Conservation (phyloP, 2,888 invertebrate species). For the Seladonia tumulorum region DNA sequence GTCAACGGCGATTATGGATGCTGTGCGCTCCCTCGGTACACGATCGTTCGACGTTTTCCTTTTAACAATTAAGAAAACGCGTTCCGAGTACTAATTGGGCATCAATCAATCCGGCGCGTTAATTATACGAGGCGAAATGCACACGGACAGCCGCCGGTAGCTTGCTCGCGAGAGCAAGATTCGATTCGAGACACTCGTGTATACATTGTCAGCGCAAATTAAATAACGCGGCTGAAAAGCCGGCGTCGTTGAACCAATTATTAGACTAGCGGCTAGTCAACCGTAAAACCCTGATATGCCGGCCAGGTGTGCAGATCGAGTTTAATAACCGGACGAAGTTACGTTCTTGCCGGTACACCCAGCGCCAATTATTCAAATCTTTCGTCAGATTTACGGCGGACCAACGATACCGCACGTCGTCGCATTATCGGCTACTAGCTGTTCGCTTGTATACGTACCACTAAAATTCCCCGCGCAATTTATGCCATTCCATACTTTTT, state of each 20-base stretch:
- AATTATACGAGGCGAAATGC: slow-evolving; percentile 22
- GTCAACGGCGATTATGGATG: neutral
- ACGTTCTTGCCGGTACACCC: neutral
- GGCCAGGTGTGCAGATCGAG: neutral
- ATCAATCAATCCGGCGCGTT: slow-evolving; percentile 30
- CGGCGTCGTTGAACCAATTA: slow-evolving; percentile 18
- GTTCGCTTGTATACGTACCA: neutral
- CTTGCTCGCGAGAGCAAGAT: neutral
- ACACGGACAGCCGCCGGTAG: neutral
- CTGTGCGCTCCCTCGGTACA: neutral
- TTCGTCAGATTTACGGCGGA: slow-evolving; percentile 21
- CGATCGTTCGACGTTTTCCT: neutral
- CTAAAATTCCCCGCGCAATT: neutral
- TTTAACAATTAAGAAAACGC: slow-evolving; percentile 15
- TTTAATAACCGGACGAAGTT: slow-evolving; percentile 10
- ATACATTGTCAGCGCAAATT: slow-evolving; percentile 30
- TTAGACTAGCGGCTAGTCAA: slow-evolving; percentile 17
- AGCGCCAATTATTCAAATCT: slow-evolving; percentile 33
- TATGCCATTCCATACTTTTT: neutral
- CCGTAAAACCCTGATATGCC: slow-evolving; percentile 18
- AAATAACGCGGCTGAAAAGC: slow-evolving; percentile 27
- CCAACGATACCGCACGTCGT: slow-evolving; percentile 22
- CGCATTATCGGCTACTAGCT: slow-evolving; percentile 3
- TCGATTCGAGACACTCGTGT: slow-evolving; percentile 13
- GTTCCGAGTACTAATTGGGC: slow-evolving; percentile 5